Conservation (phyloP, 2,888 invertebrate genomes). For the Muschampia plurimacula region DNA sequence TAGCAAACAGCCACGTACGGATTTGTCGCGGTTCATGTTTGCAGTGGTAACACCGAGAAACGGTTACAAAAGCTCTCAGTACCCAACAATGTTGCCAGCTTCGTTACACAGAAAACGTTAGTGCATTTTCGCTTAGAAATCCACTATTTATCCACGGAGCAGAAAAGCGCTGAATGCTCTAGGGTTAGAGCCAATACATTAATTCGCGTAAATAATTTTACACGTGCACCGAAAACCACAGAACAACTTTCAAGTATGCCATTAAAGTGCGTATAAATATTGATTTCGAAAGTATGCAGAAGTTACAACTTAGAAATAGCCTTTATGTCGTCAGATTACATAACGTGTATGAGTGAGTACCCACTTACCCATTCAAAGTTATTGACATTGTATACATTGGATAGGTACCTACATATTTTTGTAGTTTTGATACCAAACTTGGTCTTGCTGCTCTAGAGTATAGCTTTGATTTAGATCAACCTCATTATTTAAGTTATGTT, state of each 20-base stretch:
- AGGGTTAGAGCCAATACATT: conserved; percentile 25
- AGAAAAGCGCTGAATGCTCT: conserved; percentile 41
- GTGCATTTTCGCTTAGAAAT: conserved; percentile 52
- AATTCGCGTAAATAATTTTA: conserved; percentile 40
- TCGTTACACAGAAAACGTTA: conserved; percentile 58
- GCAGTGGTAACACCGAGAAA: conserved; percentile 65
- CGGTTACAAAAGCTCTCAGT: conserved; percentile 67
- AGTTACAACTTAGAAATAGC: conserved; percentile 12
- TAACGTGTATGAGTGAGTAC: neutral
- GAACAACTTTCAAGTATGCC: conserved; percentile 4
- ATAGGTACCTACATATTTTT: no score
- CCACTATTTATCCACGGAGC: conserved; percentile 37
- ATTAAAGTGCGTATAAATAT: conserved; percentile 17
- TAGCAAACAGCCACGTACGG: conserved; percentile 70
- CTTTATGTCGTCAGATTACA: conserved; percentile 11
- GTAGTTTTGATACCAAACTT: no score
- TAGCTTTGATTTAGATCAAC: no score
- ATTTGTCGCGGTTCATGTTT: conserved; percentile 74
- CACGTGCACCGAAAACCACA: conserved; percentile 34
- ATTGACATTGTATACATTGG: neutral
- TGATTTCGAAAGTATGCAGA: conserved; percentile 12
- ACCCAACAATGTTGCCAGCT: conserved; percentile 60
- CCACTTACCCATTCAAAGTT: neutral
- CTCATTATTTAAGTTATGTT: no score
- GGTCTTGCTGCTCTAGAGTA: no score